A percentile compares a stretch with the other conserved stretches of the same genome.
These are phyloP conservation scores for Teleopsis dalmanni DNA, from an alignment of 1,140 invertebrate genomes.

Conservation along the genomic window DNA sequence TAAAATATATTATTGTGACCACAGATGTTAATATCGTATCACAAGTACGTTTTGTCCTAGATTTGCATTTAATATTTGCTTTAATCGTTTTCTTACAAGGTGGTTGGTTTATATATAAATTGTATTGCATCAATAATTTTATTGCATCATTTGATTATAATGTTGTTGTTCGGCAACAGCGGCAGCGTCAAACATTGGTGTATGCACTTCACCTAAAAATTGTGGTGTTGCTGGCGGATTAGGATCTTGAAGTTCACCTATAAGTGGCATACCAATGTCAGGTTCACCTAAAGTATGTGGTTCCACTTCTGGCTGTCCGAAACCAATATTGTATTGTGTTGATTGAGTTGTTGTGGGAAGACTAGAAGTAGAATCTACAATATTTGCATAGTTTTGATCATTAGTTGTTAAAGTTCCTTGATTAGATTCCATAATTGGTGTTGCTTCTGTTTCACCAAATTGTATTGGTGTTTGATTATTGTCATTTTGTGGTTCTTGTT, in stretches of 20 bases:
- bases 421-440: conserved; percentile 12
- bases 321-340: conserved; percentile 25
- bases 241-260: conserved; percentile 34
- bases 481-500: background rate
- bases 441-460: conserved; percentile 38
- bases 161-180: conserved; percentile 40
- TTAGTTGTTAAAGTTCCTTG: background rate
- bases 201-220: conserved; percentile 39
- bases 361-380: conserved; percentile 26
- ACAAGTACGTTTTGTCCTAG: no score
- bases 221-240: conserved; percentile 38
- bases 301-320: conserved; percentile 20
- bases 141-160: conserved; percentile 24
- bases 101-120: no score
- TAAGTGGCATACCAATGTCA: conserved; percentile 39
- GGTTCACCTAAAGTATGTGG: conserved; percentile 22
- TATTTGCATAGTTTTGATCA: conserved; percentile 23
- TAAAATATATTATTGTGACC: no score
- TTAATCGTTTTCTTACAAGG: no score
- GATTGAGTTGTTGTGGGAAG: conserved; percentile 22
- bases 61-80: no score
- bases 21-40: no score
- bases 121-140: no score
- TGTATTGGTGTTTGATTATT: conserved; percentile 27
- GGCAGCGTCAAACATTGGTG: conserved; percentile 40